phyloP scores from a whole-genome alignment of 2,888 invertebrate genomes.

The Euclidia mi region DNA sequence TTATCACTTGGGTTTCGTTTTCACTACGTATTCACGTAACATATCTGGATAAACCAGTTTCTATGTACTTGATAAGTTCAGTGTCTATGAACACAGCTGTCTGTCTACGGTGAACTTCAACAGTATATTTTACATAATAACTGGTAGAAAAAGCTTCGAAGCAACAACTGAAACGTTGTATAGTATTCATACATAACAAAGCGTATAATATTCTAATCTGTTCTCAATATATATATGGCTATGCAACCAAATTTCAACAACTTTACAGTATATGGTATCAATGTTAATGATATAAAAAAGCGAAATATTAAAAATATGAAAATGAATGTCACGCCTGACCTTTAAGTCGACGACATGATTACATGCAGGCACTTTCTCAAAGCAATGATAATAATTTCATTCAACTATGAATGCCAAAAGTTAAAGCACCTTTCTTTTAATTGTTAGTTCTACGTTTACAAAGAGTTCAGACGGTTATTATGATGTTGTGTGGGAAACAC shows the following conservation, averaged over 20 bases:
- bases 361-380: conserved; percentile 48
- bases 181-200: too few relatives aligned
- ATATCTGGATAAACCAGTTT: conserved; percentile 44
- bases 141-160: too few relatives aligned
- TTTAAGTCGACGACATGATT: conserved; percentile 37
- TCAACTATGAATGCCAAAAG: conserved; percentile 47
- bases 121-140: too few relatives aligned
- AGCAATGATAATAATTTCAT: conserved; percentile 45
- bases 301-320: conserved; percentile 29
- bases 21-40: conserved; percentile 44
- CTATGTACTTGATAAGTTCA: conserved; percentile 38
- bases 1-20: conserved; percentile 35
- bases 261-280: too few relatives aligned
- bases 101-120: too few relatives aligned
- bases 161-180: too few relatives aligned
- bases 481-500: conserved; percentile 36
- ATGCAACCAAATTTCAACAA: too few relatives aligned
- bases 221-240: too few relatives aligned
- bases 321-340: conserved; percentile 40
- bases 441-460: conserved; percentile 47
- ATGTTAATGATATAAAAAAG: conserved; percentile 1
- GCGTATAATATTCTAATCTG: too few relatives aligned
- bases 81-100: conserved; percentile 12
- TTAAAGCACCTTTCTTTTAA: conserved; percentile 53
- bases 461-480: conserved; percentile 26